Conservation (phyloP, 1,140 invertebrate species). For the Heliconius congener region DNA sequence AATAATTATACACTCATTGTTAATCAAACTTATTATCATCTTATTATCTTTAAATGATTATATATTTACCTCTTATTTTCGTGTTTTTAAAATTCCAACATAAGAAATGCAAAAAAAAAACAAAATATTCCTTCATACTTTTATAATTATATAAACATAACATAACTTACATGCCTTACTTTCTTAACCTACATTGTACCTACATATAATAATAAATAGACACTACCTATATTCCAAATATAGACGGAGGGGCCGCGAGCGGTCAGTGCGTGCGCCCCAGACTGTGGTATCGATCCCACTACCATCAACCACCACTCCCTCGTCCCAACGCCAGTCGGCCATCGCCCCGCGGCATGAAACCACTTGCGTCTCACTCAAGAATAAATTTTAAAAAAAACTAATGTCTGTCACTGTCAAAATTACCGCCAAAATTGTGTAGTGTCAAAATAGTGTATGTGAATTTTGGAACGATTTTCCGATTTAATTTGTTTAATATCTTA, state of each 20-base stretch:
- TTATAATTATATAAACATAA: too few relatives aligned
- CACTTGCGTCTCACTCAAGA: constrained; percentile 43
- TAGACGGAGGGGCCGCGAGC: constrained; percentile 57
- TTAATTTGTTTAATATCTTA: neutral
- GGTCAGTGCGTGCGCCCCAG: constrained; percentile 75
- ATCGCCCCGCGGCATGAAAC: constrained; percentile 67
- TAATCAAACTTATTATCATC: too few relatives aligned
- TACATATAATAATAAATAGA: constrained; percentile 13
- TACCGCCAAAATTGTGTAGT: constrained; percentile 33
- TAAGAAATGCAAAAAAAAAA: too few relatives aligned
- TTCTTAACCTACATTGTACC: neutral
- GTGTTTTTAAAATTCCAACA: too few relatives aligned
- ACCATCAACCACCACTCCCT: constrained; percentile 70
- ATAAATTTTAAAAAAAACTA: constrained; percentile 46
- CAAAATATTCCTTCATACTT: too few relatives aligned
- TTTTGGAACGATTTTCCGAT: neutral
- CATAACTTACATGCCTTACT: neutral
- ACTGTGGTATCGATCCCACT: constrained; percentile 77
- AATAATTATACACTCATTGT: too few relatives aligned
- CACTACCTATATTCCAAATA: constrained; percentile 56
- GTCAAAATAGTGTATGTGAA: constrained; percentile 8
- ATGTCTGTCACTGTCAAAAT: constrained; percentile 39
- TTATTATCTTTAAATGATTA: too few relatives aligned
- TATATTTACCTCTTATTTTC: too few relatives aligned
- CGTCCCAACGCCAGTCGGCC: constrained; percentile 67